A percentile compares a stretch with the other conserved stretches of the same genome.
Conservation (phyloP, 2,113 vertebrate genomes). For the Cryptomyrus ogoouensis region DNA sequence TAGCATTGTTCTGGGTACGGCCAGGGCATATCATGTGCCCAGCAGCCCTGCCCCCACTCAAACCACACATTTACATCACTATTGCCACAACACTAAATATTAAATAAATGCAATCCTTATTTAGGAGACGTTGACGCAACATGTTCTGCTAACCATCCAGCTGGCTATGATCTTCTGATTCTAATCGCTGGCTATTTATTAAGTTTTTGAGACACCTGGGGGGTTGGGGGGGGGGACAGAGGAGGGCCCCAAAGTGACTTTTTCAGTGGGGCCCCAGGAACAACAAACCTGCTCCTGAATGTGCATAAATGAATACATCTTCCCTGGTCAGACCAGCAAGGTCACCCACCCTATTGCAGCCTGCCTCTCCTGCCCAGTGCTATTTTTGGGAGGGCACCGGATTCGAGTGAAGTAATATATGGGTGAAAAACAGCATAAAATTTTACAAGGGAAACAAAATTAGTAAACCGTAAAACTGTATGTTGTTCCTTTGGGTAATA, state of each 20-base stretch:
- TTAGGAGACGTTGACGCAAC: neutral
- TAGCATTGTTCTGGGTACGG: neutral
- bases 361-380: neutral
- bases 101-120: neutral
- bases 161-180: neutral
- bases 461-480: neutral
- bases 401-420: neutral
- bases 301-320: neutral
- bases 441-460: constrained; percentile 1
- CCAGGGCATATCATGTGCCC: neutral
- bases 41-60: neutral
- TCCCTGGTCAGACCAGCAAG: neutral
- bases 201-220: neutral
- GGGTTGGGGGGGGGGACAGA: neutral
- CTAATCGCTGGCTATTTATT: neutral
- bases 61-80: neutral
- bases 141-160: neutral
- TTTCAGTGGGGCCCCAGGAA: neutral
- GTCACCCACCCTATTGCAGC: neutral
- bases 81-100: neutral
- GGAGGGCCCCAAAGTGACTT: neutral
- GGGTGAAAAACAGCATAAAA: neutral
- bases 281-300: neutral
- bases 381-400: neutral
- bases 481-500: neutral